Conservation (phyloP, 2,797 vertebrate genomes). For the Macropus fuliginosus region DNA sequence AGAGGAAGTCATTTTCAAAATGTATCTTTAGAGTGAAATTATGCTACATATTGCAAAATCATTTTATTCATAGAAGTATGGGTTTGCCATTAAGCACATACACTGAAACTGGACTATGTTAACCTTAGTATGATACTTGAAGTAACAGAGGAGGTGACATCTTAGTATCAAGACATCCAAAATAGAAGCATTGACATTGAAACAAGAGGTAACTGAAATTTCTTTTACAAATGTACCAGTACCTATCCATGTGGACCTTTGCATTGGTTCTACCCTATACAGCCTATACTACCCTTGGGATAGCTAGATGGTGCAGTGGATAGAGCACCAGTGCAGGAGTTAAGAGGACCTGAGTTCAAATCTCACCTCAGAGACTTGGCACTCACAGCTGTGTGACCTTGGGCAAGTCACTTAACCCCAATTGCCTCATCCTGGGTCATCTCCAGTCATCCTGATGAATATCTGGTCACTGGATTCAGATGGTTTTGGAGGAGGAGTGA, state of each 20-base stretch:
- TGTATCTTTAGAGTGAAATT: slow-evolving; percentile 51
- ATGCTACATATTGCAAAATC: slow-evolving; percentile 5
- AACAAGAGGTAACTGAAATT: background rate
- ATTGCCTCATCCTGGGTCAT: too few species aligned
- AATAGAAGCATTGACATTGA: background rate
- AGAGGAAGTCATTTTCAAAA: slow-evolving; percentile 60
- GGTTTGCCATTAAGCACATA: slow-evolving; percentile 14
- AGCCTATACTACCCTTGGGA: too few species aligned
- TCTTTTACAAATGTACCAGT: background rate
- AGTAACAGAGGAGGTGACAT: background rate
- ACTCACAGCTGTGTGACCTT: too few species aligned
- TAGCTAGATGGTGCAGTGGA: too few species aligned
- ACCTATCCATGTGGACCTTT: background rate
- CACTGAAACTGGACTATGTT: background rate
- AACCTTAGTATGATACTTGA: background rate
- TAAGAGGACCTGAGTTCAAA: too few species aligned
- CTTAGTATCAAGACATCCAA: background rate
- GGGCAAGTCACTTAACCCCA: too few species aligned
- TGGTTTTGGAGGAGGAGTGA: too few species aligned
- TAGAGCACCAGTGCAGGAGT: too few species aligned
- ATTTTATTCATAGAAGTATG: slow-evolving; percentile 44
- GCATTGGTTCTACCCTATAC: background rate
- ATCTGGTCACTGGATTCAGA: too few species aligned
- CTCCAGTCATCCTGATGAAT: too few species aligned
- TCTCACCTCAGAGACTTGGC: too few species aligned